Conservation (phyloP, 1,140 invertebrate species). For the Drosophila lowei region DNA sequence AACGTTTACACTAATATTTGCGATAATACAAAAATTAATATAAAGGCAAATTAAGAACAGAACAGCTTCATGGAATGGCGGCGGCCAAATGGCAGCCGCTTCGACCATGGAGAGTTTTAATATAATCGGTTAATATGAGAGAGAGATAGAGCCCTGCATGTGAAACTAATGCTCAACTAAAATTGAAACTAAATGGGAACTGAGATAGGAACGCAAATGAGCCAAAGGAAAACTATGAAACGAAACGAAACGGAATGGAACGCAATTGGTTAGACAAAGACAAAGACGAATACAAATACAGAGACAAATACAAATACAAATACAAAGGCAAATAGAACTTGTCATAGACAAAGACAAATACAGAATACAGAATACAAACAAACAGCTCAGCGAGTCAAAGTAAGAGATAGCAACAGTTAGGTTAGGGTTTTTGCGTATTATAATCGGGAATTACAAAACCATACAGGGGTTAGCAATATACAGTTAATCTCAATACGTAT, state of each 20-base stretch:
- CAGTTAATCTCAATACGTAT: slow-evolving; percentile 32
- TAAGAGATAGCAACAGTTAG: slow-evolving; percentile 48
- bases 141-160: neutral
- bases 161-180: slow-evolving; percentile 22
- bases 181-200: slow-evolving; percentile 28
- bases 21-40: slow-evolving; percentile 31
- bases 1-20: slow-evolving; percentile 70
- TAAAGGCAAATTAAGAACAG: slow-evolving; percentile 29
- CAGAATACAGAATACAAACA: slow-evolving; percentile 35
- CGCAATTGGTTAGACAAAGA: slow-evolving; percentile 31
- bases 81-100: neutral
- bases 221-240: slow-evolving; percentile 4
- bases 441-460: slow-evolving; percentile 31
- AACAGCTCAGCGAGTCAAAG: slow-evolving; percentile 60
- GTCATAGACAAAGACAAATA: slow-evolving; percentile 31
- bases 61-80: neutral
- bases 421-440: slow-evolving; percentile 26
- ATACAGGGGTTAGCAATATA: slow-evolving; percentile 38
- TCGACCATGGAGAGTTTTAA: neutral
- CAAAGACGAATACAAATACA: slow-evolving; percentile 41
- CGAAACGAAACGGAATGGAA: slow-evolving; percentile 45
- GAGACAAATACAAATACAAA: slow-evolving; percentile 27
- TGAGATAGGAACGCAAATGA: slow-evolving; percentile 19
- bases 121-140: too few relatives aligned
- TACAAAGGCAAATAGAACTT: slow-evolving; percentile 44